phyloP scores from a whole-genome alignment of 2,113 vertebrate species.

The Daubentonia madagascariensis region DNA sequence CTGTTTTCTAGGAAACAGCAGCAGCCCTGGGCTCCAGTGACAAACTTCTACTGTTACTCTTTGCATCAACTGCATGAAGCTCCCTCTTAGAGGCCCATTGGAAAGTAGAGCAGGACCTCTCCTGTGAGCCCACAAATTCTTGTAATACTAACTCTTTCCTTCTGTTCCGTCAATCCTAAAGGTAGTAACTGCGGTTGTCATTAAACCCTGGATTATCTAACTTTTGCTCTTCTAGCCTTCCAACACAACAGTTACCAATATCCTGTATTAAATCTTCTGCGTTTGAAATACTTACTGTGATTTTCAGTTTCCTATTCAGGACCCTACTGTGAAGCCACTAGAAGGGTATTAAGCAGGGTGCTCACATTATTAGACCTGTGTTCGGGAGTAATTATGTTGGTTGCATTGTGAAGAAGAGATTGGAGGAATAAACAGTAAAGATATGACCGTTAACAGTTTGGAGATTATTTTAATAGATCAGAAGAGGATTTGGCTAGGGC shows the following conservation, averaged over 20 bases:
- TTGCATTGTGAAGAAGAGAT: neutral
- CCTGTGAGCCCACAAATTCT: neutral
- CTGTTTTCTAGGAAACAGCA: neutral
- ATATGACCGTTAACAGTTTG: neutral
- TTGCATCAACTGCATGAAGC: neutral
- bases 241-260: neutral
- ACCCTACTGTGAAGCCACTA: neutral
- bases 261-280: neutral
- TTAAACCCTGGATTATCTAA: neutral
- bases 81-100: neutral
- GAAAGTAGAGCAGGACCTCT: neutral
- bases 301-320: neutral
- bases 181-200: neutral
- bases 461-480: neutral
- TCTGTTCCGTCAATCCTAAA: neutral
- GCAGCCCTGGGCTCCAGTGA: too few species aligned
- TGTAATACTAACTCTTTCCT: neutral
- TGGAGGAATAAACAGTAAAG: neutral
- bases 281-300: neutral
- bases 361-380: neutral
- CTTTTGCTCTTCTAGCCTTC: neutral
- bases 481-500: neutral
- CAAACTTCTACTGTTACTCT: neutral
- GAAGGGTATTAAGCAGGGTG: neutral
- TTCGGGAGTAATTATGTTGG: neutral